These are phyloP conservation scores for Listrodromus nycthemerus DNA, from an alignment of 2,888 invertebrate species.

Conservation along the genomic window DNA sequence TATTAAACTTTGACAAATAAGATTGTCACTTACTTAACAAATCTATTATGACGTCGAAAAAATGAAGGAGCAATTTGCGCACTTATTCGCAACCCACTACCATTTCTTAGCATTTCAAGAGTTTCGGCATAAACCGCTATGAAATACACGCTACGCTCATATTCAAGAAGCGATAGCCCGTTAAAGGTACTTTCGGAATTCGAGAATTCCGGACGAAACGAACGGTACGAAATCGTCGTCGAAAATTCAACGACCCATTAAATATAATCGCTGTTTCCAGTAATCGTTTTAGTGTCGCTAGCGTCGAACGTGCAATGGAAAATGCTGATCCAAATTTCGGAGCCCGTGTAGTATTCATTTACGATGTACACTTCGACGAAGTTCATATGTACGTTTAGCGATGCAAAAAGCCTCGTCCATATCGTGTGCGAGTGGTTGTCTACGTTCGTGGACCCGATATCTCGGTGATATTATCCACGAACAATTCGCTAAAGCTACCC, in stretches of 20 bases:
- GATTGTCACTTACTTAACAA: too few species aligned
- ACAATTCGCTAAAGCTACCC: constrained; percentile 32
- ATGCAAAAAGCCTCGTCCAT: constrained; percentile 15
- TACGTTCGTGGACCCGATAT: constrained; percentile 20
- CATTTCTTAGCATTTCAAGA: too few species aligned
- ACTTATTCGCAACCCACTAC: too few species aligned
- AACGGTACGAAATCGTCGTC: neutral
- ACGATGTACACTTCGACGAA: constrained; percentile 43
- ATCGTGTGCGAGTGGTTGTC: constrained; percentile 24
- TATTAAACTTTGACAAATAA: too few species aligned
- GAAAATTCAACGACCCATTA: constrained; percentile 30
- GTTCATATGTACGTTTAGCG: constrained; percentile 16
- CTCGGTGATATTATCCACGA: constrained; percentile 23
- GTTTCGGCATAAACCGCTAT: too few species aligned
- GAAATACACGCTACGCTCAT: too few species aligned
- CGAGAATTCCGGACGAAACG: neutral
- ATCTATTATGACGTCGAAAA: too few species aligned
- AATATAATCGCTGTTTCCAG: constrained; percentile 33
- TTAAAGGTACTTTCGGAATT: neutral
- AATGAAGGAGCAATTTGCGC: too few species aligned
- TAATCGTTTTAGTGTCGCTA: constrained; percentile 19
- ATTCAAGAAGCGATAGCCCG: neutral
- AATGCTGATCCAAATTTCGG: constrained; percentile 30
- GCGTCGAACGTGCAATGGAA: constrained; percentile 28
- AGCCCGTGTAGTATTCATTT: constrained; percentile 4